Base-by-base conservation (phyloP, 2,113 vertebrate species). In the Gallinago jamesoni region DNA sequence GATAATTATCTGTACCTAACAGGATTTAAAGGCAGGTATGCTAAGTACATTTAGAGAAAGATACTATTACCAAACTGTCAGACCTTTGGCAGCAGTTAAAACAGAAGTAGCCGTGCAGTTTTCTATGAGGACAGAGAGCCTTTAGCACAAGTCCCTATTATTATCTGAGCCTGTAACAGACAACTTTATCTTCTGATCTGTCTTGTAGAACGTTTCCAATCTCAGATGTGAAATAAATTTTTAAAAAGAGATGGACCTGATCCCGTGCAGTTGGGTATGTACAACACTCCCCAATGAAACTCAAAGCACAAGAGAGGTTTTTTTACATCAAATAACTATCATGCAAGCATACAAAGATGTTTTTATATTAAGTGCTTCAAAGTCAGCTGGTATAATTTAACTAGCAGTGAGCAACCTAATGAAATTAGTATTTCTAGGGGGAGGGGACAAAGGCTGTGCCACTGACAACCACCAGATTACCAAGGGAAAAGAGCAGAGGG, bases 231-330 rank as follows among this genome's bases (percentile, higher is more conserved):
- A 94, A 81, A 95, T 72, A 86, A 30, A 39, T 43, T 89, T 82
- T 62, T 53, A 75, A 89, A 90, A 81, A 89, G 94, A 87, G 80
- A 78, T 80, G 90, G 78, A 84, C 89, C 91, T 66, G 48, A 76
- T 64, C 66, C 95, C 47, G 59, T 82, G 91, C 83, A 67, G 77
- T 53, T 96, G 94, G 90, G 57, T 89, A 89, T 3, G 0, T n/a
- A 93, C 74, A 89, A 89, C 45, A 66, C 77, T 87, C 81, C 84
- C 93, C 89, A 89, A 31, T 79, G 89, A 93, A 94, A 87, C 81
- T 82, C 94, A 73, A 82, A 96, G 87, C 89, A 94, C 94, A 85
- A 92, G 69, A 96, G 84, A 95, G 73, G 75, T 87, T 89, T 66
- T 90, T 83, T 96, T 93, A 95, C 80, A 89, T 45, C 88, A 62